Conservation (phyloP, 2,888 invertebrate species). For the Busseola fusca region DNA sequence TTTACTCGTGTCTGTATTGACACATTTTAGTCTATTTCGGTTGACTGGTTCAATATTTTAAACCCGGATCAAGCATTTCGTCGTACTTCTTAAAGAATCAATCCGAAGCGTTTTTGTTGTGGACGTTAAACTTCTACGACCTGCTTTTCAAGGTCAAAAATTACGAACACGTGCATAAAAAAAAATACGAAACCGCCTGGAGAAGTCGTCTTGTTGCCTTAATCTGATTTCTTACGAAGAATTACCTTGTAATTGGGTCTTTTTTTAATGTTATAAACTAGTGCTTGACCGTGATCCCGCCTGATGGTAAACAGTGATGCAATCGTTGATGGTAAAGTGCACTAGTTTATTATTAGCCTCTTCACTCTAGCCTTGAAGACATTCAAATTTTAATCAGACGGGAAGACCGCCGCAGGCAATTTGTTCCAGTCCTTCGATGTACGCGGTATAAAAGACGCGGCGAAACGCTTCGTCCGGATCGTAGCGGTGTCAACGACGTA, state of each 20-base stretch:
- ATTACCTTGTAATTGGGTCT: neutral
- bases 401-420: no score
- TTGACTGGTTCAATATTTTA: neutral
- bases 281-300: no score
- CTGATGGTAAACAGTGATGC: no score
- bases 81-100: neutral
- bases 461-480: no score
- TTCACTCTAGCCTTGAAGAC: no score
- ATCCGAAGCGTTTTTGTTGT: neutral
- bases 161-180: neutral
- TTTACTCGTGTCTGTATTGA: constrained; percentile 2
- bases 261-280: no score
- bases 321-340: no score
- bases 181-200: neutral
- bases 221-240: neutral
- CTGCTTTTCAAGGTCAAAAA: neutral
- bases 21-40: neutral
- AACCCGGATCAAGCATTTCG: neutral
- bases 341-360: no score
- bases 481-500: no score
- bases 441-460: no score
- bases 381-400: no score
- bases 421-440: no score
- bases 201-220: neutral
- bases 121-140: neutral